Conservation (phyloP, 2,113 vertebrate species). For the Indri indri region DNA sequence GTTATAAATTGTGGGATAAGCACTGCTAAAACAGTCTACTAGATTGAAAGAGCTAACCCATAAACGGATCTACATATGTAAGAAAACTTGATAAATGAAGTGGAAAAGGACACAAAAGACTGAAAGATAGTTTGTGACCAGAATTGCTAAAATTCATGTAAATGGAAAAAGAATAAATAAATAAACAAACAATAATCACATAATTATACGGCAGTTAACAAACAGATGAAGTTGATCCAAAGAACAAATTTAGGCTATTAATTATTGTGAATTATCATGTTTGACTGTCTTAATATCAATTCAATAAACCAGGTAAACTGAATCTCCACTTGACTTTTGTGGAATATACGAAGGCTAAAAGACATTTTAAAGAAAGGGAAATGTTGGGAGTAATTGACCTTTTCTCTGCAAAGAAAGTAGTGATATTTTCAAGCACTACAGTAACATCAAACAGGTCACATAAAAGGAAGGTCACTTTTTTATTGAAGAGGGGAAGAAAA, state of each 20-base stretch:
- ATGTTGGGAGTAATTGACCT: conserved; percentile 42
- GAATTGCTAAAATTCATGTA: neutral
- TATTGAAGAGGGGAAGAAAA: conserved; percentile 3
- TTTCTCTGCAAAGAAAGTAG: conserved; percentile 4
- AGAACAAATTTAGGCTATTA: neutral
- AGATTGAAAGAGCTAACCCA: neutral
- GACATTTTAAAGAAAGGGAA: conserved; percentile 38
- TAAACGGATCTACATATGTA: neutral
- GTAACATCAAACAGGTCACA: conserved; percentile 45
- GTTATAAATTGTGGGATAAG: neutral
- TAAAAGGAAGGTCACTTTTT: conserved; percentile 52
- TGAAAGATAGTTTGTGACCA: neutral
- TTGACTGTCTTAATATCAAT: neutral
- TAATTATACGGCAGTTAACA: neutral
- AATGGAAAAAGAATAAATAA: neutral
- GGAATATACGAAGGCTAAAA: conserved; percentile 30
- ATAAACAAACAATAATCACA: neutral
- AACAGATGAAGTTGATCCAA: neutral
- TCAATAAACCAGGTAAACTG: neutral
- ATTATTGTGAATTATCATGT: neutral
- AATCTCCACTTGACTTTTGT: conserved; percentile 51
- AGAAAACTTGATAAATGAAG: neutral
- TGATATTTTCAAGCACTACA: conserved; percentile 38
- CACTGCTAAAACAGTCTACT: neutral
- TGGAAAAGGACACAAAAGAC: neutral